Evolutionary conservation across 2,888 invertebrate genomes (phyloP), one percentile per base, ranked within the genome.

Genomic region (Hemithea aestivaria): DNA sequence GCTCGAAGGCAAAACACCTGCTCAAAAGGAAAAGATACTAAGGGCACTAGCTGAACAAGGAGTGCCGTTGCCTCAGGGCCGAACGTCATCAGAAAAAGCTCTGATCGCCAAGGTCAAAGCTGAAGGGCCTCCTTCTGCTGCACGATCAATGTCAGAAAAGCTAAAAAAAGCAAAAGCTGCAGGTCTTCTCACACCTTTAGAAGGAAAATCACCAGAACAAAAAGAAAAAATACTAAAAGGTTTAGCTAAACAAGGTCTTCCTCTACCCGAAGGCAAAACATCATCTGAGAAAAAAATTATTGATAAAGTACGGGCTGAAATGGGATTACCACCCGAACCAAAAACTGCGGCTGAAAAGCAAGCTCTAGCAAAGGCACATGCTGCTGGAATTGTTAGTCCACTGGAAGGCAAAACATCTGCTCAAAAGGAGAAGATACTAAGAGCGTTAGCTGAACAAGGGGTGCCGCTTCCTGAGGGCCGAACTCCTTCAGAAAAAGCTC

Each of bases 341-440:
- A 52, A 42, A 27, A 40, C 53, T 7, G 7, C 48, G 5, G 30
- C 45, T 0, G 32, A 25, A 3, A 55, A 38, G 36, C 34, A 42
- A 21, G 51, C 39, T 20, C 40, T 45, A 20, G 29, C 21, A 16
- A 32, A 56, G 51, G 58, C 56, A 3, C 49, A 51, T 44, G 53
- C 45, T 6, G 54, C 50, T 3, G 63, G 65, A 1, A 11, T 62
- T 1, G 39, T 66, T n/a, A 54, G 53, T 5, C 66, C 66, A 1
- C 38, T 67, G 28, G 56, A 62, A 42, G 63, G 62, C 0, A 59
- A 59, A 51, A 35, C 56, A 7, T 12, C 38, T 3, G 33, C 42
- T 7, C 46, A 65, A 26, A 65, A 45, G 54, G 45, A 62, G 43
- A 67, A 56, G 32, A 47, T 65, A 4, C 26, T 68, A 0, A 56